A percentile compares a stretch with the other conserved stretches of the same genome.
phyloP scores from a whole-genome alignment of 2,888 invertebrate species.

The Parelbella ahira region DNA sequence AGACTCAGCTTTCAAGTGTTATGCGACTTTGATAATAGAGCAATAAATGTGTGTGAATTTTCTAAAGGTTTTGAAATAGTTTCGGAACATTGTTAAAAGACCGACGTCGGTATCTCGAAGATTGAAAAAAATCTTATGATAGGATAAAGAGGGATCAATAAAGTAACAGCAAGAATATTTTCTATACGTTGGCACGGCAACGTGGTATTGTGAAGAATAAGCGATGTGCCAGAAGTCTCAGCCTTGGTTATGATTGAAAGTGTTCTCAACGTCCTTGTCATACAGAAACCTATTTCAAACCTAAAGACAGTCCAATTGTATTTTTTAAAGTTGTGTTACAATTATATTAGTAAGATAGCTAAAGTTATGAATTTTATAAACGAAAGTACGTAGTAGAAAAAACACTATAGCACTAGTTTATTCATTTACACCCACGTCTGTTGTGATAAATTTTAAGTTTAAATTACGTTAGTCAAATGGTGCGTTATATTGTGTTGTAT shows the following conservation, averaged over 20 bases:
- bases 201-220: background rate
- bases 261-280: conserved; percentile 27
- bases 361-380: conserved; percentile 49
- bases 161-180: conserved; percentile 29
- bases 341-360: conserved; percentile 49
- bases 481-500: conserved; percentile 23
- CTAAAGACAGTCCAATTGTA: conserved; percentile 62
- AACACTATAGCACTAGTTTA: conserved; percentile 51
- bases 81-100: conserved; percentile 28
- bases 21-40: conserved; percentile 26
- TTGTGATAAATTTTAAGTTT: conserved; percentile 53
- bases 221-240: background rate
- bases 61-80: conserved; percentile 72
- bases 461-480: conserved; percentile 31
- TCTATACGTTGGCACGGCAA: conserved; percentile 6
- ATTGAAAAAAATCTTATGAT: conserved; percentile 49
- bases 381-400: conserved; percentile 44
- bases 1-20: conserved; percentile 49
- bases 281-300: conserved; percentile 70
- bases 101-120: conserved; percentile 15
- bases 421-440: conserved; percentile 48
- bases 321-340: conserved; percentile 47
- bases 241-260: background rate
- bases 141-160: conserved; percentile 71
- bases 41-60: conserved; percentile 47